Conservation (phyloP, 2,113 vertebrate genomes). For the Gasterosteus nipponicus region DNA sequence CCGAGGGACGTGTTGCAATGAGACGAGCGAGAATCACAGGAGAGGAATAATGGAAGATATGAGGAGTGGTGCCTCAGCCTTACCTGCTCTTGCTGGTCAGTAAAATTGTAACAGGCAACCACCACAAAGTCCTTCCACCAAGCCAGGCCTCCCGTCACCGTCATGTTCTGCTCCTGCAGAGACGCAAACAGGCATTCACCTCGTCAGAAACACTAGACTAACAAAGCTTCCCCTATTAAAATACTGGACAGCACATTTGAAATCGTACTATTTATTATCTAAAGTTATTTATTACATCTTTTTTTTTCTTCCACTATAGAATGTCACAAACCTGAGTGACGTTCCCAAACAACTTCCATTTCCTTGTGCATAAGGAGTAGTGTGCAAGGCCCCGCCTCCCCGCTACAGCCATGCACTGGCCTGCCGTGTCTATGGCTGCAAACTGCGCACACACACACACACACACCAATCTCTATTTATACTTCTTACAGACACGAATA, state of each 20-base stretch:
- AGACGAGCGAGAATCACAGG: neutral
- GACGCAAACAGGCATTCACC: neutral
- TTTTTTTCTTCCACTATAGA: neutral
- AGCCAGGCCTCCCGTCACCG: conserved; percentile 93
- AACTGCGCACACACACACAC: conserved; percentile 82
- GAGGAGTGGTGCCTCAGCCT: neutral
- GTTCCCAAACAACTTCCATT: conserved; percentile 99
- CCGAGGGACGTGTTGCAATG: neutral
- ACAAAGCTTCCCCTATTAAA: neutral
- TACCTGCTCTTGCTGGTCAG: conserved; percentile 95
- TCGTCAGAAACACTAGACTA: neutral
- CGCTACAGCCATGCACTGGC: conserved; percentile 95
- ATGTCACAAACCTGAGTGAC: conserved; percentile 89
- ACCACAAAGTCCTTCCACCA: conserved; percentile 99
- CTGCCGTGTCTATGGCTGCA: conserved; percentile 94
- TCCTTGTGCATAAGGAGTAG: conserved; percentile 95
- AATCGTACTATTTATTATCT: neutral
- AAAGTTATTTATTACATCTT: neutral
- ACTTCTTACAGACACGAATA: neutral
- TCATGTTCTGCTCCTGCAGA: conserved; percentile 96
- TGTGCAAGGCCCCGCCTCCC: conserved; percentile 97
- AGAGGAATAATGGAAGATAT: neutral
- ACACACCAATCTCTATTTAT: neutral
- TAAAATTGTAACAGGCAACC: conserved; percentile 95
- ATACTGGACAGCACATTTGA: neutral